These are phyloP conservation scores for Calameuta pallipes DNA, from an alignment of 2,888 invertebrate species.

Conservation along the genomic window DNA sequence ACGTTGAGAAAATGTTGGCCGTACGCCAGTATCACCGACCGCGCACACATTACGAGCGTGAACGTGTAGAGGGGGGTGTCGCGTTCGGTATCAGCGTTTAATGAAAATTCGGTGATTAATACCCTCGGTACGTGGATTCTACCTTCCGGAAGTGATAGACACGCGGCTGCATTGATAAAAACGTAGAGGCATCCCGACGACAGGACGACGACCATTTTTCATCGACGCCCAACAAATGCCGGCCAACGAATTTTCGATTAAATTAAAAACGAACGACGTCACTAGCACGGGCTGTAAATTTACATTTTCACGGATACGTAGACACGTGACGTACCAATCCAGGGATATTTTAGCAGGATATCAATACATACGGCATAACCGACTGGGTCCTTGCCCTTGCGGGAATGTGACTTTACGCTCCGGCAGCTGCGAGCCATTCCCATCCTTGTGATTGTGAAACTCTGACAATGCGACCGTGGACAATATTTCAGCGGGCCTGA, in stretches of 20 bases:
- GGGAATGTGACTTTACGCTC: neutral
- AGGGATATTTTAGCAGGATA: neutral
- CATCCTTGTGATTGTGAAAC: neutral
- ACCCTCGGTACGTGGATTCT: constrained; percentile 3
- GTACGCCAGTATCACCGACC: constrained; percentile 31
- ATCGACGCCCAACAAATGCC: neutral
- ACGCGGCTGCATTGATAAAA: neutral
- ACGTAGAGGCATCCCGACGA: neutral
- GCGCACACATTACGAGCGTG: neutral
- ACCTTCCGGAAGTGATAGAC: neutral
- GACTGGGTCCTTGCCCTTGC: neutral
- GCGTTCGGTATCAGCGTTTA: constrained; percentile 6
- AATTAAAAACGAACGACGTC: neutral
- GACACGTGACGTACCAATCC: neutral
- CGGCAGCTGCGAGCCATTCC: neutral
- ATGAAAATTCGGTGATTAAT: constrained; percentile 17
- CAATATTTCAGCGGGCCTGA: constrained; percentile 18
- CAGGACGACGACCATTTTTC: neutral
- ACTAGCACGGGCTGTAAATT: neutral
- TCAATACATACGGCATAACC: neutral
- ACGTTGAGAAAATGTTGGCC: constrained; percentile 41
- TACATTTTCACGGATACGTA: neutral
- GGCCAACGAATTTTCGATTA: neutral
- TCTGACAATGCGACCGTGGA: neutral
- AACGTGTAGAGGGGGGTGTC: neutral